Evolutionary conservation across 2,888 invertebrate species (phyloP).

Genomic region (Aphidius colemani): DNA sequence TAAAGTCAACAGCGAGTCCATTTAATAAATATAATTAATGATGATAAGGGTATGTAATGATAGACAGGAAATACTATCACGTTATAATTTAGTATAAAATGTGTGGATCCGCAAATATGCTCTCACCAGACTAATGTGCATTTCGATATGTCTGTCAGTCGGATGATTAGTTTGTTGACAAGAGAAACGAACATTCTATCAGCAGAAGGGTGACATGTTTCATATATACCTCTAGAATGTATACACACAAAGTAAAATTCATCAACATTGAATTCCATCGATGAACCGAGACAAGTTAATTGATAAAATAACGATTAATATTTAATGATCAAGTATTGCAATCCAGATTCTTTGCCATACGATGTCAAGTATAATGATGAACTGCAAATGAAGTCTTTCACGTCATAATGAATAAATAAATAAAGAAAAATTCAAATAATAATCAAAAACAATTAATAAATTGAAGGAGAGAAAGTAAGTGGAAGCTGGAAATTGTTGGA

Average conservation of each 20-base stretch:
- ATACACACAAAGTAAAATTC: not conserved
- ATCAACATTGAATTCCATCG: constrained; percentile 18
- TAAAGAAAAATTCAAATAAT: constrained; percentile 9
- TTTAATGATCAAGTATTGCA: constrained; percentile 20
- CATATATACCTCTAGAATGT: too few species aligned
- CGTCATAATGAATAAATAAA: not conserved
- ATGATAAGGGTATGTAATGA: too few species aligned
- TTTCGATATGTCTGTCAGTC: too few species aligned
- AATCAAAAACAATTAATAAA: not conserved
- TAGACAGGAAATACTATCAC: too few species aligned
- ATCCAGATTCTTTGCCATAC: constrained; percentile 5
- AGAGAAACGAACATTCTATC: too few species aligned
- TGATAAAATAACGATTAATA: constrained; percentile 22
- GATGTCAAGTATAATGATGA: constrained; percentile 19
- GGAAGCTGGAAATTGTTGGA: not conserved
- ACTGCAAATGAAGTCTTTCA: constrained; percentile 3
- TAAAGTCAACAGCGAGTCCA: too few species aligned
- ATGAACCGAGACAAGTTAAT: not conserved
- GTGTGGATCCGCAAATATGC: too few species aligned
- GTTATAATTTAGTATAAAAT: too few species aligned
- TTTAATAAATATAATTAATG: too few species aligned
- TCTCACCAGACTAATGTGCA: too few species aligned
- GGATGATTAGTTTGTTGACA: too few species aligned
- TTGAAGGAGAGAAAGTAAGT: not conserved
- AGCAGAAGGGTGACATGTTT: too few species aligned